phyloP scores from a whole-genome alignment of 2,888 invertebrate genomes.

The Ditylenchus weischeri region DNA sequence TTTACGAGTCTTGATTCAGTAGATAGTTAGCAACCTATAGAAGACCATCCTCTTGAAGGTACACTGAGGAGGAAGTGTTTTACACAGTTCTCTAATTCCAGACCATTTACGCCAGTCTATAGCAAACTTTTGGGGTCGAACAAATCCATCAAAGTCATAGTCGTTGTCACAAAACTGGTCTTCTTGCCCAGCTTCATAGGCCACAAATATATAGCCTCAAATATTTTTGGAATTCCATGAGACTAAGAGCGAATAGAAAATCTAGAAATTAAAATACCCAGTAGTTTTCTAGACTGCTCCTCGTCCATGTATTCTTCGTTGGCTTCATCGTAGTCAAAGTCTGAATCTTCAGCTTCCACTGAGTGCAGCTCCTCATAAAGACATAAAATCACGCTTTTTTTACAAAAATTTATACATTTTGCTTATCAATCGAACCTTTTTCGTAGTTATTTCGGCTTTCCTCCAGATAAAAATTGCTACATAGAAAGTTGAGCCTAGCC shows the following conservation, averaged over 20 bases:
- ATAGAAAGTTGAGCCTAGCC: constrained; percentile 4
- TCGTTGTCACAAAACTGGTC: neutral
- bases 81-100: constrained; percentile 5
- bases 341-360: constrained; percentile 7
- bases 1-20: neutral
- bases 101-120: constrained; percentile 11
- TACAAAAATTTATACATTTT: too few species aligned
- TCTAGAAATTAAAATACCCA: neutral
- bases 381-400: neutral
- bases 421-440: neutral
- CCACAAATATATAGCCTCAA: constrained; percentile 16
- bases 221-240: constrained; percentile 4
- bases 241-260: neutral
- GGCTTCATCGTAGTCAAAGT: constrained; percentile 8
- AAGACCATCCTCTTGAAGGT: too few species aligned
- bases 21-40: too few species aligned
- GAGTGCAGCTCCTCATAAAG: constrained; percentile 17
- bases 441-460: neutral
- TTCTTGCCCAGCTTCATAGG: constrained; percentile 4
- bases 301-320: constrained; percentile 9
- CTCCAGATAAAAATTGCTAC: constrained; percentile 13
- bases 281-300: constrained; percentile 12
- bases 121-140: constrained; percentile 1
- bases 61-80: constrained; percentile 3
- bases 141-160: constrained; percentile 1